Base-by-base conservation (phyloP, 2,113 vertebrate species). In the Puntigrus tetrazona region DNA sequence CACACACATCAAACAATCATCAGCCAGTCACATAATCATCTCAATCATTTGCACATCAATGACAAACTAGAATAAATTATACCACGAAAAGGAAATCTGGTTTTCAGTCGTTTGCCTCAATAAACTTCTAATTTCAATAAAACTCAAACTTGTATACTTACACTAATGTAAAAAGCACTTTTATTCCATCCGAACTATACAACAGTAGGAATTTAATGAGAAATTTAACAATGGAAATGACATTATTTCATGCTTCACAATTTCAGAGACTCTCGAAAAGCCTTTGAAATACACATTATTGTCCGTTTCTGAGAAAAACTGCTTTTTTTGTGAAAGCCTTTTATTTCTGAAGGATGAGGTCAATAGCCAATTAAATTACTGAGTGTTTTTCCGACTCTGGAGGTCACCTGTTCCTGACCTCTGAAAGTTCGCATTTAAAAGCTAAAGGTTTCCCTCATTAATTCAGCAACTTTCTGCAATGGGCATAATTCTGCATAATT, bases 1-100 rank as follows among this genome's bases (percentile, higher is more conserved):
- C 2, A 90, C 82, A 89, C 72, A 25, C 77, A 36, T n/a, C 7
- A 57, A n/a, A 45, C 25, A 75, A 25, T 31, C 29, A 50, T 8
- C 52, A 55, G 6, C 22, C 7, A 55, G 22, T 55, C 22, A 22
- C 52, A 55, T 2, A 55, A 22, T 55, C 20, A 55, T 55, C 52
- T 52, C 50, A 52, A 52, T 52, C n/a, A 29, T 29, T 47, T 50
- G 10, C 34, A 38, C 65, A n/a, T 38, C 65, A 69, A 22, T 36
- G 31, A 69, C 18, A 69, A 69, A 38, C 25, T 50, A 14, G 43
- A 3, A 43, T 43, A 7, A 72, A 25, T 25, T 38, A 70, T 4
- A 72, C 22, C 5, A 43, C 3, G 69, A 25, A 13, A 72, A 72
- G 18, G 0, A 25, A 14, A n/a, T n/a, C 22, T n/a, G 22, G 63